phyloP scores from a whole-genome alignment of 2,888 invertebrate genomes.

The Pomacea canaliculata region DNA sequence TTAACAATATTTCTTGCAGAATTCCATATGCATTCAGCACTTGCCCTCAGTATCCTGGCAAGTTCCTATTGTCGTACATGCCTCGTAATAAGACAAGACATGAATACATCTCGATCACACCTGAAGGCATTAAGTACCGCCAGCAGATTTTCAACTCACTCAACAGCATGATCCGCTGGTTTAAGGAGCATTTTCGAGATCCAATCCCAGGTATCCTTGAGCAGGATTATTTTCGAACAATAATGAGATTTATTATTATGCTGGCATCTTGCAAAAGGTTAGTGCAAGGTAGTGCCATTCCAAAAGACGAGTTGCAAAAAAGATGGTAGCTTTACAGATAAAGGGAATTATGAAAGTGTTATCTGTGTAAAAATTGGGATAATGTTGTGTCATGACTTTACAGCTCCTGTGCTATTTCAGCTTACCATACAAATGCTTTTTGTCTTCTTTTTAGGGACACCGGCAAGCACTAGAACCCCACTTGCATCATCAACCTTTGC shows the following conservation, averaged over 20 bases:
- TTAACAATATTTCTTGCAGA: conserved; percentile 41
- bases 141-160: conserved; percentile 85
- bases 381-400: too few relatives aligned
- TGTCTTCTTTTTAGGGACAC: conserved; percentile 40
- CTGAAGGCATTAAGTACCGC: conserved; percentile 93
- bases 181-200: conserved; percentile 97
- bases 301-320: too few relatives aligned
- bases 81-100: conserved; percentile 87
- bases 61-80: conserved; percentile 93
- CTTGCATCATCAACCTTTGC: conserved; percentile 42
- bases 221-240: too few relatives aligned
- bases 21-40: conserved; percentile 67
- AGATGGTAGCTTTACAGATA: too few relatives aligned
- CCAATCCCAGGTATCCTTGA: conserved; percentile 73
- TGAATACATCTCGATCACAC: conserved; percentile 91
- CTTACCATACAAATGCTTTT: too few relatives aligned
- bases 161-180: conserved; percentile 89
- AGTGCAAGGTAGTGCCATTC: too few relatives aligned
- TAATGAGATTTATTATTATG: neutral
- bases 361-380: too few relatives aligned
- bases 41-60: conserved; percentile 70
- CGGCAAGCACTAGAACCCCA: conserved; percentile 46
- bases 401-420: too few relatives aligned
- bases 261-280: too few relatives aligned
- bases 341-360: too few relatives aligned